Base-by-base conservation (phyloP, 2,888 invertebrate species). In the Holacanthella duospinosa region DNA sequence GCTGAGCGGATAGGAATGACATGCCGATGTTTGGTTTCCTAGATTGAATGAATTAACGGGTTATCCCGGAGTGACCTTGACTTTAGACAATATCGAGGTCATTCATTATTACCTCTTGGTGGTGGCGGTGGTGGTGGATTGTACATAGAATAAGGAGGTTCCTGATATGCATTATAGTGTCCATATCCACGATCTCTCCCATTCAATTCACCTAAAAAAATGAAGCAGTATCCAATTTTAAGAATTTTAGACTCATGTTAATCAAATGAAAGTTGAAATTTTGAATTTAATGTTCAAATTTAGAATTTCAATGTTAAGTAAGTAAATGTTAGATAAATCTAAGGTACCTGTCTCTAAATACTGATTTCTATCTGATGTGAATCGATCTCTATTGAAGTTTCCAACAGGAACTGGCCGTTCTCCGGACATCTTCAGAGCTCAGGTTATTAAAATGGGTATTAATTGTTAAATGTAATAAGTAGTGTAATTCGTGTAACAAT, bases 311-410 rank as follows among this genome's bases (percentile, higher is more conserved):
- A 6, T 21, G 6, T 24, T 53, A 9, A 16, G 36, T 36, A 16
- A 36, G 6, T 36, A n/a, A n/a, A n/a, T n/a, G n/a, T n/a, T n/a
- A n/a, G n/a, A n/a, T n/a, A n/a, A n/a, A n/a, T n/a, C n/a, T n/a
- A n/a, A n/a, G n/a, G n/a, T 86, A 24, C 87, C 87, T 1, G 87
- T 88, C 77, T 87, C 87, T 64, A 88, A 77, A 75, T 88, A 88
- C 75, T 87, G 85, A 75, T 87, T 86, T 64, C 87, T 80, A 72
- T 88, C 87, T 25, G 59, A 59, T 12, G 59, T 2, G 26, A 25
- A 59, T 9, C 26, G 12, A 19, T 19, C 24, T 12, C 9, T 48
- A 21, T 48, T 48, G 12, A 48, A 21, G 21, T 9, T 48, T 29
- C 57, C 57, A 3, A 29, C 21, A 21, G 57, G 57, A 57, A 59